Evolutionary conservation across 2,888 invertebrate genomes (phyloP).

Genomic region (Acheta domesticus): DNA sequence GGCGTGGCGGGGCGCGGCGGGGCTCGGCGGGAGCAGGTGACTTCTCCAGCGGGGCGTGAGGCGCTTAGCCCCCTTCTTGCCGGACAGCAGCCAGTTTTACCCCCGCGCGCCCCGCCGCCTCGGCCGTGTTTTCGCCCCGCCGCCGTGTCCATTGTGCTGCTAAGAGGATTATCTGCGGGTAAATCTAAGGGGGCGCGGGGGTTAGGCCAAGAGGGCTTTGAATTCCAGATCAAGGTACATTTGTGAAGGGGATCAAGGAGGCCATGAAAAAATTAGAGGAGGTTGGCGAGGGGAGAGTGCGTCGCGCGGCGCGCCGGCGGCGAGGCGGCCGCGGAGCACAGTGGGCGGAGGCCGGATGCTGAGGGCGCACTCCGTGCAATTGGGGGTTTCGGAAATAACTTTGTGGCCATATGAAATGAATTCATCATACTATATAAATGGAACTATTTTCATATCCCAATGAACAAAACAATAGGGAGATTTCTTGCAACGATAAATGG

Average conservation of each 20-base stretch:
- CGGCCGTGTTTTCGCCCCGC: constrained; percentile 8
- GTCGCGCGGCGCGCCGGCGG: background rate
- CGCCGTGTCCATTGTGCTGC: constrained; percentile 28
- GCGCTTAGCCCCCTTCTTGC: background rate
- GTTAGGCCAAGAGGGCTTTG: constrained; percentile 30
- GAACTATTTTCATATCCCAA: too few species aligned
- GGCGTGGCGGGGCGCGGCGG: too few species aligned
- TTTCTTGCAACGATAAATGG: too few species aligned
- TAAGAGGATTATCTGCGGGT: constrained; percentile 34
- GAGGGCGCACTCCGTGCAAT: too few species aligned
- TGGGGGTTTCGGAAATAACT: too few species aligned
- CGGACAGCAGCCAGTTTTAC: background rate
- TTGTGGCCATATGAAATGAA: too few species aligned
- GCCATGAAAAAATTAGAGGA: constrained; percentile 30
- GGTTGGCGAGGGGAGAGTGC: constrained; percentile 18
- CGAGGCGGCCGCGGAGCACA: background rate
- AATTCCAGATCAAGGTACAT: constrained; percentile 34
- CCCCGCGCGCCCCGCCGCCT: background rate
- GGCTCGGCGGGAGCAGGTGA: too few species aligned
- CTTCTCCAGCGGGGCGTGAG: background rate
- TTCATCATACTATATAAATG: too few species aligned
- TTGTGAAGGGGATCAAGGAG: constrained; percentile 33
- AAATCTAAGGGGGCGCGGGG: constrained; percentile 32
- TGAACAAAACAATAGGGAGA: too few species aligned
- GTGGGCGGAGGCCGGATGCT: too few species aligned